phyloP scores from a whole-genome alignment of 2,888 invertebrate genomes.

The Drepanosiphum platanoidis region DNA sequence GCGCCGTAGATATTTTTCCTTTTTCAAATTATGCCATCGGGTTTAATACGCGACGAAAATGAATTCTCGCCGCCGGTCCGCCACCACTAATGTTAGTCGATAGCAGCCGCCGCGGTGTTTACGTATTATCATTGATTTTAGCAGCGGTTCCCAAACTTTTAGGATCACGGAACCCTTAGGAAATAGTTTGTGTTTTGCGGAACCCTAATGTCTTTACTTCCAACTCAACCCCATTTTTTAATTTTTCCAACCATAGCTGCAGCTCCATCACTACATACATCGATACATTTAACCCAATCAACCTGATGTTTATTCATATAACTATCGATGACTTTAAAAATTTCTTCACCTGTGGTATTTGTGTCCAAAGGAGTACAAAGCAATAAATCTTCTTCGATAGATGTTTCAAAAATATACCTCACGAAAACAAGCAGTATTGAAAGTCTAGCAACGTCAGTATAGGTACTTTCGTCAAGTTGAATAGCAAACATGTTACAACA shows the following conservation, averaged over 20 bases:
- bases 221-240: neutral
- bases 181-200: too few relatives aligned
- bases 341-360: constrained; percentile 64
- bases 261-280: constrained; percentile 65
- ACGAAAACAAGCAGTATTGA: constrained; percentile 65
- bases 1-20: too few relatives aligned
- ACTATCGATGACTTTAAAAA: constrained; percentile 64
- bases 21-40: too few relatives aligned
- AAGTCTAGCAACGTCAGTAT: constrained; percentile 63
- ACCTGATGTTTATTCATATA: constrained; percentile 63
- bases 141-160: too few relatives aligned
- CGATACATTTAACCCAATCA: constrained; percentile 64
- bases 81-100: too few relatives aligned
- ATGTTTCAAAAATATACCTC: constrained; percentile 62
- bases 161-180: too few relatives aligned
- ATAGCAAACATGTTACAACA: constrained; percentile 63
- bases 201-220: too few relatives aligned
- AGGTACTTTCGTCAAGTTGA: constrained; percentile 65
- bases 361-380: constrained; percentile 64
- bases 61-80: too few relatives aligned
- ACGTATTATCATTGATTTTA: too few relatives aligned
- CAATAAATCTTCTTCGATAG: constrained; percentile 64
- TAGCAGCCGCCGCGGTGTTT: too few relatives aligned
- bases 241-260: constrained; percentile 64
- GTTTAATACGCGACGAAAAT: too few relatives aligned